phyloP scores from a whole-genome alignment of 2,113 vertebrate genomes.

The Entelurus aequoreus region DNA sequence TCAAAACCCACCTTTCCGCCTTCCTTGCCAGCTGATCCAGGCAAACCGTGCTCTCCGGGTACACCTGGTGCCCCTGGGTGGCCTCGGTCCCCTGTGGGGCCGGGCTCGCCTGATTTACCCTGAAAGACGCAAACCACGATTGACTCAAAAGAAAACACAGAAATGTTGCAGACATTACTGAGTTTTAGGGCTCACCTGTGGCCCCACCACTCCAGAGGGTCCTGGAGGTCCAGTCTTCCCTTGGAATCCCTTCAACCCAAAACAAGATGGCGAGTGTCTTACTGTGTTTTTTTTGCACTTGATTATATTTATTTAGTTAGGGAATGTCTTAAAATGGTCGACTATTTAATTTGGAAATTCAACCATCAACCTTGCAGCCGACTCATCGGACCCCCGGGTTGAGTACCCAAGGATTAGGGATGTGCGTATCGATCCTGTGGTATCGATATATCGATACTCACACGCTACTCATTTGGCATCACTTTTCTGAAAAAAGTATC shows the following conservation, averaged over 20 bases:
- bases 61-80: constrained; percentile 91
- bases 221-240: constrained; percentile 95
- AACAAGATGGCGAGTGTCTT: not conserved
- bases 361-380: too few species aligned
- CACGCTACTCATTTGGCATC: too few species aligned
- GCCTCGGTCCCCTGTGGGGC: constrained; percentile 89
- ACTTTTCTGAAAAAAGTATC: too few species aligned
- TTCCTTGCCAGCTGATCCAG: constrained; percentile 90
- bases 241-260: constrained; percentile 86
- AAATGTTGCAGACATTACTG: not conserved
- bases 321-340: too few species aligned
- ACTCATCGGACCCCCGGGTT: too few species aligned
- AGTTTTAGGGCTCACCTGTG: constrained; percentile 78
- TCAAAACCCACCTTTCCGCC: constrained; percentile 83
- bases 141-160: not conserved
- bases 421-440: too few species aligned
- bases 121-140: constrained; percentile 39
- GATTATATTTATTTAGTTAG: too few species aligned
- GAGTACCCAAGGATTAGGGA: too few species aligned
- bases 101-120: constrained; percentile 92
- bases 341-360: too few species aligned
- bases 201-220: constrained; percentile 89
- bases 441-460: too few species aligned
- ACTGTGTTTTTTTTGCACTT: too few species aligned
- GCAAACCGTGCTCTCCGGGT: constrained; percentile 93